Evolutionary conservation across 2,888 invertebrate species (phyloP).

Genomic region (Torymus aiolomorphi): DNA sequence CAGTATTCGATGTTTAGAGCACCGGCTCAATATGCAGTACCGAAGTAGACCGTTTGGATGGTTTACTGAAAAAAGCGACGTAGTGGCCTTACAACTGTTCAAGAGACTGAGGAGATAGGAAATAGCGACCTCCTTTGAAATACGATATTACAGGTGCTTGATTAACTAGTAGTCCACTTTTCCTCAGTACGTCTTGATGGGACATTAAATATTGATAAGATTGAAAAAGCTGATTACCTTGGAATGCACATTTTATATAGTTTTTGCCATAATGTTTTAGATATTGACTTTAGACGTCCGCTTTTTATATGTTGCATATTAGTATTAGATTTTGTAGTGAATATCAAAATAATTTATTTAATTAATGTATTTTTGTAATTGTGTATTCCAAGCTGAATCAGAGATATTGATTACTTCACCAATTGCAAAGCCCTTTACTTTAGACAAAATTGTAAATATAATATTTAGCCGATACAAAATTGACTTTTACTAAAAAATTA

Average conservation of each 20-base stretch:
- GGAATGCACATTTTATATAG: constrained; percentile 21
- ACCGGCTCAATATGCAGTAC: constrained; percentile 4
- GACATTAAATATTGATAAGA: constrained; percentile 5
- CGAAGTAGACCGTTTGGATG: neutral
- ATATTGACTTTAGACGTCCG: constrained; percentile 6
- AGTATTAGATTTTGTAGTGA: constrained; percentile 7
- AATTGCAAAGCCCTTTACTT: neutral
- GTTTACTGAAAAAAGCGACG: neutral
- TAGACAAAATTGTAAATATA: no score
- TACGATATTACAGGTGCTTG: constrained; percentile 13
- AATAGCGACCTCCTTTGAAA: neutral
- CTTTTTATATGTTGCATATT: constrained; percentile 36
- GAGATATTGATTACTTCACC: neutral
- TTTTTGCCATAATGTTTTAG: constrained; percentile 25
- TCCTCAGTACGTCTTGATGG: constrained; percentile 10
- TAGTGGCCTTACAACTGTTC: constrained; percentile 7
- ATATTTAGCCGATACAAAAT: no score
- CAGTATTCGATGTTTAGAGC: constrained; percentile 49
- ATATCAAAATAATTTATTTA: constrained; percentile 39
- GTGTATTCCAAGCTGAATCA: constrained; percentile 27
- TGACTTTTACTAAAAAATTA: neutral
- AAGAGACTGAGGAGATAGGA: constrained; percentile 15
- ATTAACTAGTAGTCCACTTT: constrained; percentile 7
- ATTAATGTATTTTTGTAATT: constrained; percentile 1
- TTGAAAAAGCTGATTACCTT: constrained; percentile 7